Conservation (phyloP, 2,888 invertebrate species). For the Adelognathus sp. region DNA sequence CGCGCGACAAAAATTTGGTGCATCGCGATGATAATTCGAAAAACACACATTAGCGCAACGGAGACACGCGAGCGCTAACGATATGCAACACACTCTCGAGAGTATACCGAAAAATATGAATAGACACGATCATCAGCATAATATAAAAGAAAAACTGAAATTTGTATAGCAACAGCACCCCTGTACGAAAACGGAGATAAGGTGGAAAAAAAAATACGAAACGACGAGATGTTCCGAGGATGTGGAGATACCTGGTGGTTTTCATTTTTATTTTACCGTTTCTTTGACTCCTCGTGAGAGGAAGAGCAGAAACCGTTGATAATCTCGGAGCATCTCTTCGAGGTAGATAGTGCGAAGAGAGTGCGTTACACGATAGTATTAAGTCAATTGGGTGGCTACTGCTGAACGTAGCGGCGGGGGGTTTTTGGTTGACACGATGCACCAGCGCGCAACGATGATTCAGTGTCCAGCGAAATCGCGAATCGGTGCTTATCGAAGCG, state of each 20-base stretch:
- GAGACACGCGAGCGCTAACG: background rate
- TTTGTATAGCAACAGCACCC: conserved; percentile 49
- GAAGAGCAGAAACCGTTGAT: background rate
- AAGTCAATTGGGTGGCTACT: conserved; percentile 73
- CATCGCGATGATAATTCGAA: conserved; percentile 36
- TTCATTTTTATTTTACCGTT: conserved; percentile 21
- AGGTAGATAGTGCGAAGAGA: conserved; percentile 52
- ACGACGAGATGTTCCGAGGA: conserved; percentile 20
- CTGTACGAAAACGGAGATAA: conserved; percentile 8
- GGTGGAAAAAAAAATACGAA: conserved; percentile 39
- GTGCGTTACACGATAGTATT: conserved; percentile 72
- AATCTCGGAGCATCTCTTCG: conserved; percentile 30
- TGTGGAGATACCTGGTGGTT: too few relatives aligned
- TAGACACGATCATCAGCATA: conserved; percentile 44
- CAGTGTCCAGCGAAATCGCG: conserved; percentile 23
- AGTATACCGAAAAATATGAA: background rate
- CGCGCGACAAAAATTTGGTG: conserved; percentile 30
- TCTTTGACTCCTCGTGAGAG: conserved; percentile 45
- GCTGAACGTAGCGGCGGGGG: conserved; percentile 64
- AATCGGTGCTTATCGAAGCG: conserved; percentile 47
- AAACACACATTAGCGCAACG: background rate
- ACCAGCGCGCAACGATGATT: conserved; percentile 61
- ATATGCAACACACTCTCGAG: background rate
- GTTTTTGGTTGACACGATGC: conserved; percentile 53
- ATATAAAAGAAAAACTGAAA: conserved; percentile 50